Evolutionary conservation across 35 echinoderm and acorn worm species (phyloP).

Genomic region (Heliocidaris erythrogramma): DNA sequence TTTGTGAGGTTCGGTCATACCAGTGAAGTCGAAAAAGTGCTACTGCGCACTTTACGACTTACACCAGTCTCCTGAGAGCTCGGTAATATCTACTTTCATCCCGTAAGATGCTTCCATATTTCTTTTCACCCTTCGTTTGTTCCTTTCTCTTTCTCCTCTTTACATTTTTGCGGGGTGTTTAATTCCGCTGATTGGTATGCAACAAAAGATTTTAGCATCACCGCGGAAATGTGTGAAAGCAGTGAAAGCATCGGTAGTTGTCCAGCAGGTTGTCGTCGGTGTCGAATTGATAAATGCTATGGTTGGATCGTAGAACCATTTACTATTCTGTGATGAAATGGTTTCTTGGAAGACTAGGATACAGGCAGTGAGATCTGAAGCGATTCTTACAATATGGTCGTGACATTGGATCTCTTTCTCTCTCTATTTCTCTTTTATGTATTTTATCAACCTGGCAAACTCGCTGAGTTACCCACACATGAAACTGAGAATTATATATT

Average conservation of each 20-base stretch:
- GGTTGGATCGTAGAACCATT: neutral
- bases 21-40: neutral
- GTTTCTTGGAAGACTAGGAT: neutral
- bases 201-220: slow-evolving; percentile 24
- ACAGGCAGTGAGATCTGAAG: neutral
- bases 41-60: slow-evolving; percentile 39
- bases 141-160: slow-evolving; percentile 3
- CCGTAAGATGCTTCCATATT: neutral
- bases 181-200: slow-evolving; percentile 15
- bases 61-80: slow-evolving; percentile 22
- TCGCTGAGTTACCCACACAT: too few species aligned
- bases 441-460: too few species aligned
- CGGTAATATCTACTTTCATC: slow-evolving; percentile 45
- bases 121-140: neutral
- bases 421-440: too few species aligned
- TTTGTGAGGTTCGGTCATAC: neutral
- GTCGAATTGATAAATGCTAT: neutral
- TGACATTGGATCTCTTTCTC: too few species aligned
- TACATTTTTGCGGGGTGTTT: neutral
- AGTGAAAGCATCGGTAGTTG: neutral
- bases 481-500: too few species aligned
- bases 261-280: neutral
- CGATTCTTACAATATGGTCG: neutral
- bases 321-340: neutral
- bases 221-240: neutral